Evolutionary conservation across 2,797 vertebrate genomes (phyloP), one percentile per base, ranked within the genome.

Genomic region (Etheostoma nigrum): DNA sequence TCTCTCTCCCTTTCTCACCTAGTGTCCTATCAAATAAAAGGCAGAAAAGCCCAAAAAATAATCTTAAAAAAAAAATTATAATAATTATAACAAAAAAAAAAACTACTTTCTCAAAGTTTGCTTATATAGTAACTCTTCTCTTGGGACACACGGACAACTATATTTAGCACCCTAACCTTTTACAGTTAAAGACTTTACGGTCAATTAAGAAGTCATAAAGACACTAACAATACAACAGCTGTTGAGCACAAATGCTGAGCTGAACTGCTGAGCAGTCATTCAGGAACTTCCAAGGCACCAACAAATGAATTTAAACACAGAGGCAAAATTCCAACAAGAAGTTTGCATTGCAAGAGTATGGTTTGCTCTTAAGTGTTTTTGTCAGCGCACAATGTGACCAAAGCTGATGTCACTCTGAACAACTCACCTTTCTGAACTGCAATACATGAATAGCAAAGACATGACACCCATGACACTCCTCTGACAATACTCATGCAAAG

Each of bases 91-190:
- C n/a, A 25, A 4, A 27, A 27, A 27, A 27, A 27, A 27, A 27
- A 27, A 27, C 42, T 16, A 1, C 1, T 8, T 53, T 80, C 67
- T 48, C 36, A 19, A 4, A 57, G 6, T 21, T 47, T n/a, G 11
- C 7, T 14, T 45, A 40, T 55, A 10, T 6, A 25, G 5, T 30
- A 30, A 30, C 83, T 82, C 74, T 86, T 72, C 83, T 72, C 65
- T 62, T 49, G 21, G 77, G 85, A 87, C 89, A 91, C 85, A 91
- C 81, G 78, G 81, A 63, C 40, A 12, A 27, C 87, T 94, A 93
- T 82, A 90, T 91, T 91, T 94, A 94, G 92, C 71, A 63, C 47
- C 51, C 36, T 91, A 92, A 93, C 92, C 92, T 93, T 93, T 92
- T 52, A 79, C 76, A 30, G 1, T 47, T 18, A 18, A 45, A 75